These are phyloP conservation scores for Selene dorsalis DNA, from an alignment of 2,797 vertebrate genomes.

Conservation along the genomic window DNA sequence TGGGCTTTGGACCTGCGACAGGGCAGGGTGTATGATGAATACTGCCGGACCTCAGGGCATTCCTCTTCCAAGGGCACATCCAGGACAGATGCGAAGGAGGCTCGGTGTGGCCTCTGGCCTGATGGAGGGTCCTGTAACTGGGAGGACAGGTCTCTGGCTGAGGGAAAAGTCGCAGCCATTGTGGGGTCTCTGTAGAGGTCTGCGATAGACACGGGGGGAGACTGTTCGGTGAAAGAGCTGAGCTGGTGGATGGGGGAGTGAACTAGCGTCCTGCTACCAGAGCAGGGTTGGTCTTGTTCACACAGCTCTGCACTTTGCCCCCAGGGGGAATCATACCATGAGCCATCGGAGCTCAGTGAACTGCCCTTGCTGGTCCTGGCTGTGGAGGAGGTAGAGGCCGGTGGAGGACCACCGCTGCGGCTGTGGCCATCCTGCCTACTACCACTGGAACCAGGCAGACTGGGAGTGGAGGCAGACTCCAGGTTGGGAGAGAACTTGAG, in stretches of 20 bases:
- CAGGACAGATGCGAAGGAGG: constrained; percentile 89
- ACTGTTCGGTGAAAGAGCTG: constrained; percentile 85
- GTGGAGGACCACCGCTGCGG: constrained; percentile 68
- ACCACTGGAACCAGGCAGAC: constrained; percentile 78
- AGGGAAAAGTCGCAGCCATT: constrained; percentile 83
- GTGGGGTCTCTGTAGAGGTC: constrained; percentile 87
- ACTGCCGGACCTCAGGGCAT: constrained; percentile 81
- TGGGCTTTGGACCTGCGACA: constrained; percentile 88
- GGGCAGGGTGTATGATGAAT: constrained; percentile 91
- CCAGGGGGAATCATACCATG: constrained; percentile 97
- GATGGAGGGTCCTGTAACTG: constrained; percentile 76
- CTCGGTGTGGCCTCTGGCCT: constrained; percentile 80
- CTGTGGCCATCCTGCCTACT: constrained; percentile 77
- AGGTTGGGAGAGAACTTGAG: constrained; percentile 91
- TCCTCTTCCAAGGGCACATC: constrained; percentile 88
- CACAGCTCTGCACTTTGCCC: constrained; percentile 86
- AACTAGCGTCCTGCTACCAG: constrained; percentile 76
- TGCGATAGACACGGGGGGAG: constrained; percentile 86
- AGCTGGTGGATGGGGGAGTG: constrained; percentile 82
- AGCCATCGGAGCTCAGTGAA: constrained; percentile 93
- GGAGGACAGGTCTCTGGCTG: constrained; percentile 80
- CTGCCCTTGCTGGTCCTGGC: constrained; percentile 94
- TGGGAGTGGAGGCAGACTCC: constrained; percentile 83
- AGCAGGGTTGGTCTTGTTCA: constrained; percentile 84
- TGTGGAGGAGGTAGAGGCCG: constrained; percentile 85